Conservation (phyloP, 2,113 vertebrate species). For the Pardalotus punctatus region DNA sequence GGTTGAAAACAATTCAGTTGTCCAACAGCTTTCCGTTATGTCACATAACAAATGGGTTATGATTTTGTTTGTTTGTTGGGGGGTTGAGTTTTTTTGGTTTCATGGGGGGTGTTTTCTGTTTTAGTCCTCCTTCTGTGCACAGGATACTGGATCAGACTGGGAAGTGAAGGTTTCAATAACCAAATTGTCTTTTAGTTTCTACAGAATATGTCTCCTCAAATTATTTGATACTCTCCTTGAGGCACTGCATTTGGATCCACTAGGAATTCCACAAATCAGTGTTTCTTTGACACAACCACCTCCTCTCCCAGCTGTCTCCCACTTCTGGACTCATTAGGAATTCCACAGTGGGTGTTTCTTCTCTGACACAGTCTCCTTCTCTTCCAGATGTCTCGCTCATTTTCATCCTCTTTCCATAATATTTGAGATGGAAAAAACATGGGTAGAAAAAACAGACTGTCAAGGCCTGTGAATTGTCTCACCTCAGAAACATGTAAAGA, state of each 20-base stretch:
- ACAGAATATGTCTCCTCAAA: background rate
- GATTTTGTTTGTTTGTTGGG: background rate
- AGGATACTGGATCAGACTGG: background rate
- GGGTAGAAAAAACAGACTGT: background rate
- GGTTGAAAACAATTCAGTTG: background rate
- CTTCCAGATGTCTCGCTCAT: background rate
- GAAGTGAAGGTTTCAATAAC: background rate
- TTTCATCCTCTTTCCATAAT: background rate
- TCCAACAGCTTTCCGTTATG: background rate
- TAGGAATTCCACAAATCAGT: background rate
- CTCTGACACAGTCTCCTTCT: background rate
- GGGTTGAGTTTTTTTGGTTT: rapidly evolving
- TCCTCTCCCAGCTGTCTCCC: background rate
- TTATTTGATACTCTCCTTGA: background rate
- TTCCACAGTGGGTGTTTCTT: background rate
- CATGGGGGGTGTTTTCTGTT: rapidly evolving
- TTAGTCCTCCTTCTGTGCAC: background rate
- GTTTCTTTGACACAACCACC: background rate
- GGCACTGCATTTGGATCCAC: background rate
- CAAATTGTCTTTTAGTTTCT: background rate
- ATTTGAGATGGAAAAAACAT: background rate
- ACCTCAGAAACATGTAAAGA: background rate
- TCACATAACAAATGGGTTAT: background rate
- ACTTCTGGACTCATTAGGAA: background rate
- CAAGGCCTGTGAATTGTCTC: background rate